These are phyloP conservation scores for Drosophila borealis DNA, from an alignment of 2,888 invertebrate species.

Conservation along the genomic window DNA sequence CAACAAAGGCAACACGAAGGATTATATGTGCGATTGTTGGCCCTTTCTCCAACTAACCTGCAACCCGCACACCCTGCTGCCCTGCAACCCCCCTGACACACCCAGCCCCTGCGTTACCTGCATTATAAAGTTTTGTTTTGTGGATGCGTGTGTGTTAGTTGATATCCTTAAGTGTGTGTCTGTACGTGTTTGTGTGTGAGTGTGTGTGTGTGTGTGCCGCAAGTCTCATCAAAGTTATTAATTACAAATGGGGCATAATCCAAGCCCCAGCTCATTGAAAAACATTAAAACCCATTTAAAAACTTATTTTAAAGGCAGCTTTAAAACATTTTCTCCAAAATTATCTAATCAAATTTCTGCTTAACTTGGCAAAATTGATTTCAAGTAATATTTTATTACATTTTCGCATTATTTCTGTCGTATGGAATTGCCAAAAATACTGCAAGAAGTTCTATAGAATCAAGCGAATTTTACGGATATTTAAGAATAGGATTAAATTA, in stretches of 20 bases:
- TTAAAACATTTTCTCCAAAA: neutral
- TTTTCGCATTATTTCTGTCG: too few species aligned
- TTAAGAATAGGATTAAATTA: too few species aligned
- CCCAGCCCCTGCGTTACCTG: constrained; percentile 8
- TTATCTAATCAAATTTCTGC: neutral
- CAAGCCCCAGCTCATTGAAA: constrained; percentile 1
- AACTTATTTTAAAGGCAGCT: constrained; percentile 9
- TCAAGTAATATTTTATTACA: too few species aligned
- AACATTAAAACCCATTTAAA: neutral
- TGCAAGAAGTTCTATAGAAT: too few species aligned
- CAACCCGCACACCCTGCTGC: neutral
- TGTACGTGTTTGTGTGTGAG: constrained; percentile 2
- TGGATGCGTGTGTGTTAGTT: constrained; percentile 44
- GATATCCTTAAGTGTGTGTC: constrained; percentile 54
- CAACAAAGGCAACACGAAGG: constrained; percentile 31
- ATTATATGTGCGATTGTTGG: constrained; percentile 40
- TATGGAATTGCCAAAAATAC: too few species aligned
- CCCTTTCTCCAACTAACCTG: constrained; percentile 3
- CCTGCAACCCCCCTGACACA: neutral
- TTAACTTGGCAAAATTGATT: too few species aligned
- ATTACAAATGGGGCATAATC: constrained; percentile 51
- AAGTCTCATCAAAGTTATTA: constrained; percentile 66
- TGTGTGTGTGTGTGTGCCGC: constrained; percentile 17
- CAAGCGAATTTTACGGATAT: too few species aligned
- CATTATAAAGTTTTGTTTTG: constrained; percentile 51